Conservation (phyloP, 2,797 vertebrate species). For the Hoplostethus atlanticus region DNA sequence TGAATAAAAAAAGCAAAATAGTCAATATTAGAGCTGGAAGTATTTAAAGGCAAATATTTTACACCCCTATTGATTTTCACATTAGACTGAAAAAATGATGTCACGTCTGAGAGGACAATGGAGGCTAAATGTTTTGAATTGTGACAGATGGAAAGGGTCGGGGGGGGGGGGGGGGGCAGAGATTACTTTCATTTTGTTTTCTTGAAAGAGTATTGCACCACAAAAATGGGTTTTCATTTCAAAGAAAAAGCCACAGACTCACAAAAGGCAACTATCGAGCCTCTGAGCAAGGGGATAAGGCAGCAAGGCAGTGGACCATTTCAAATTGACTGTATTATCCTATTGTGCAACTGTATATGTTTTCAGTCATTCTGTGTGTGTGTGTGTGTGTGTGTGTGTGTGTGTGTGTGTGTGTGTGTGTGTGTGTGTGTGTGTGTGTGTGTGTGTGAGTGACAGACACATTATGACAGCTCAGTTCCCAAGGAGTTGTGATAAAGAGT, state of each 20-base stretch:
- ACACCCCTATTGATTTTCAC: too few species aligned
- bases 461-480: constrained; percentile 29
- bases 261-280: constrained; percentile 4
- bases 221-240: constrained; percentile 13
- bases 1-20: too few species aligned
- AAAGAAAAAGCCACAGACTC: constrained; percentile 27
- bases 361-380: constrained; percentile 8
- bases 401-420: background rate
- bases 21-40: too few species aligned
- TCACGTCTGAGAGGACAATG: too few species aligned
- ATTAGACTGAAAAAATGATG: too few species aligned
- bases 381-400: constrained; percentile 12
- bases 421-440: constrained; percentile 4
- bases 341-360: constrained; percentile 11
- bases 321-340: constrained; percentile 1
- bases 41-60: too few species aligned
- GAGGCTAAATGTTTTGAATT: constrained; percentile 23
- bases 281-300: constrained; percentile 1
- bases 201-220: constrained; percentile 25
- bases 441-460: constrained; percentile 4
- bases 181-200: constrained; percentile 36
- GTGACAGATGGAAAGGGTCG: constrained; percentile 21
- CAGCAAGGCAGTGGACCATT: background rate
- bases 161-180: constrained; percentile 1
- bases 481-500: constrained; percentile 41